Conservation (phyloP, 2,888 invertebrate genomes). For the Scaptomyza polygonia region DNA sequence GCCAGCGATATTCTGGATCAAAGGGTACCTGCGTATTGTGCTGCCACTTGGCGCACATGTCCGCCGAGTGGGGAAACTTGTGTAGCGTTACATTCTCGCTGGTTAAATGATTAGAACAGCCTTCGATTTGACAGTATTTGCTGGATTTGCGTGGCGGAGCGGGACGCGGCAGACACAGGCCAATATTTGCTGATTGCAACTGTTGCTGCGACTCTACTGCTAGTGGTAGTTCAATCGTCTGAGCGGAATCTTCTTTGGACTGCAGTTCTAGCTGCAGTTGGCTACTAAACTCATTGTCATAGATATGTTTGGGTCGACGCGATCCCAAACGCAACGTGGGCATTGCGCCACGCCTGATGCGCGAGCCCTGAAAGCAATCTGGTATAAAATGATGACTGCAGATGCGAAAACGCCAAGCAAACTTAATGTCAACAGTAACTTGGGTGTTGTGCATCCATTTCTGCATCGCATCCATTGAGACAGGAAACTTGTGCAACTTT, state of each 20-base stretch:
- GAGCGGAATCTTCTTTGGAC: conserved; percentile 2
- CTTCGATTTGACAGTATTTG: conserved; percentile 70
- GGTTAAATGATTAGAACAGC: conserved; percentile 65
- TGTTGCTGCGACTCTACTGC: conserved; percentile 3
- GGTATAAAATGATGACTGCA: conserved; percentile 72
- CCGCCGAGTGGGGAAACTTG: conserved; percentile 66
- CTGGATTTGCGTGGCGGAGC: conserved; percentile 64
- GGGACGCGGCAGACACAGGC: conserved; percentile 38
- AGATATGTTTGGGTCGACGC: conserved; percentile 45
- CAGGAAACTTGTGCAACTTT: conserved; percentile 71
- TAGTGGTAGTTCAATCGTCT: neutral
- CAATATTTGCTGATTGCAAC: conserved; percentile 9
- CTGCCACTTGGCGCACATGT: conserved; percentile 69
- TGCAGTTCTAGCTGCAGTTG: conserved; percentile 12
- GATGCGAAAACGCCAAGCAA: conserved; percentile 72
- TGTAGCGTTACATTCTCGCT: conserved; percentile 65
- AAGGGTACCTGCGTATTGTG: conserved; percentile 74
- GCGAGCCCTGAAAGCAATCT: conserved; percentile 65
- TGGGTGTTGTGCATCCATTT: conserved; percentile 77
- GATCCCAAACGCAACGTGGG: conserved; percentile 69
- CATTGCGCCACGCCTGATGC: conserved; percentile 68
- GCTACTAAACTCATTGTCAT: conserved; percentile 57
- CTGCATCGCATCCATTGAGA: conserved; percentile 46
- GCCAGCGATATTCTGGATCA: conserved; percentile 70
- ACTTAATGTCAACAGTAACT: conserved; percentile 56